Base-by-base conservation (phyloP, 2,888 invertebrate genomes). In the Lasioglossum calceatum region DNA sequence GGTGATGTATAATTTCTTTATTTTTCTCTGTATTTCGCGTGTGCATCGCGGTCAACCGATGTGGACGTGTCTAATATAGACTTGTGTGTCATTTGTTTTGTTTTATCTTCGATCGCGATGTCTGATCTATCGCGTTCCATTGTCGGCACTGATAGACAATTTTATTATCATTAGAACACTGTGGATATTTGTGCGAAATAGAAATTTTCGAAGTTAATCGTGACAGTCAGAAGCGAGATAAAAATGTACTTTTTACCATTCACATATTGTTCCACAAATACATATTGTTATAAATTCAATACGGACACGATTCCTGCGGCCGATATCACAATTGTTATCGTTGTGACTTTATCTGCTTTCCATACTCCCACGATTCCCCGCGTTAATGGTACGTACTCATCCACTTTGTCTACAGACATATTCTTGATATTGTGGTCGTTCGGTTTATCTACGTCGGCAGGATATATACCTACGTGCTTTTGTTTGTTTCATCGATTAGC, bases 401-500 rank as follows among this genome's bases (percentile, higher is more conserved):
- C 32, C 16, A 64, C 16, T 64, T 64, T 64, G 7, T 64, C 64
- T 32, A 19, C 64, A 32, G 32, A 64, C 12, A 64, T 16, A 19
- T 32, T 32, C 27, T 19, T 64, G 8, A 32, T 19, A 64, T 16
- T 64, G 32, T 64, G 16, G 64, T 64, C 64, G 64, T 16, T 32
- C 2, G 8, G 32, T 16, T n/a, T 54, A 23, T 54, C 32, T 5
- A 7, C 64, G 32, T 64, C 64, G 7, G 32, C 64, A 16, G 32
- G 19, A 64, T 3, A 1, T n/a, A n/a, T n/a, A 64, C 14, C 19
- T 23, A 27, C 64, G 32, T 2, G 19, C 32, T 27, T 32, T 32
- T 32, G 64, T 64, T 64, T 64, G 64, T 64, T 16, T 64, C 64
- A 64, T 64, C 64, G 64, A 64, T 64, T 64, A 64, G 32, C 64